Conservation (phyloP, 2,888 invertebrate species). For the Taphrorychus bicolor region DNA sequence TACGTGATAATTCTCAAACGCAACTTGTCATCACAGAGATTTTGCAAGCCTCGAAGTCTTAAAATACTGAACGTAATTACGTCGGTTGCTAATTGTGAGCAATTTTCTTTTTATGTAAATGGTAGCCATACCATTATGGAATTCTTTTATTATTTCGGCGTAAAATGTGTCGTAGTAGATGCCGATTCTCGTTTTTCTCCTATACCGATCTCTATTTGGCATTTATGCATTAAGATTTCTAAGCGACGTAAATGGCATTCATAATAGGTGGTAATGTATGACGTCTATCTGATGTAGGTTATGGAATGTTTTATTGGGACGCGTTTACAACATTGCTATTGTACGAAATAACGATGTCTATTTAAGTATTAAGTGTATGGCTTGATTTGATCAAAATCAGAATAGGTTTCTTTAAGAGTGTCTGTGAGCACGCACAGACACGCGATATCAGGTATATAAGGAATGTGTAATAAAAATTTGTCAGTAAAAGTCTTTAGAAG, state of each 20-base stretch:
- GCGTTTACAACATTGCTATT: conserved; percentile 20
- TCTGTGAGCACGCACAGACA: no score
- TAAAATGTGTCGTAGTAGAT: conserved; percentile 27
- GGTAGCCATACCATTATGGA: conserved; percentile 32
- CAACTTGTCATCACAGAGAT: conserved; percentile 15
- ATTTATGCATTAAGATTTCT: conserved; percentile 33
- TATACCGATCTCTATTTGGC: conserved; percentile 18
- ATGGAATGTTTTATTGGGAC: conserved; percentile 17
- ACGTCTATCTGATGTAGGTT: conserved; percentile 20
- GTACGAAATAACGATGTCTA: conserved; percentile 9
- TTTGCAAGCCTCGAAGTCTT: conserved; percentile 25
- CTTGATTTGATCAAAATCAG: conserved; percentile 14
- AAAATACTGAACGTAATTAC: conserved; percentile 26
- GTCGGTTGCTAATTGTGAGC: conserved; percentile 16
- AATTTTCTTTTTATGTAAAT: conserved; percentile 37
- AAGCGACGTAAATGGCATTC: conserved; percentile 19
- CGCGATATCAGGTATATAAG: no score
- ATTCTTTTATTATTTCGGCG: conserved; percentile 32
- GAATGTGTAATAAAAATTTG: no score
- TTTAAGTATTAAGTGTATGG: conserved; percentile 5
- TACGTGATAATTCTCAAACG: conserved; percentile 14
- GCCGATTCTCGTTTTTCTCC: conserved; percentile 14
- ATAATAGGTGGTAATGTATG: conserved; percentile 18
- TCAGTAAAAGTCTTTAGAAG: no score
- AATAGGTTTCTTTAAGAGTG: not conserved